phyloP scores from a whole-genome alignment of 2,888 invertebrate genomes.

The Pristionchus exspectatus region DNA sequence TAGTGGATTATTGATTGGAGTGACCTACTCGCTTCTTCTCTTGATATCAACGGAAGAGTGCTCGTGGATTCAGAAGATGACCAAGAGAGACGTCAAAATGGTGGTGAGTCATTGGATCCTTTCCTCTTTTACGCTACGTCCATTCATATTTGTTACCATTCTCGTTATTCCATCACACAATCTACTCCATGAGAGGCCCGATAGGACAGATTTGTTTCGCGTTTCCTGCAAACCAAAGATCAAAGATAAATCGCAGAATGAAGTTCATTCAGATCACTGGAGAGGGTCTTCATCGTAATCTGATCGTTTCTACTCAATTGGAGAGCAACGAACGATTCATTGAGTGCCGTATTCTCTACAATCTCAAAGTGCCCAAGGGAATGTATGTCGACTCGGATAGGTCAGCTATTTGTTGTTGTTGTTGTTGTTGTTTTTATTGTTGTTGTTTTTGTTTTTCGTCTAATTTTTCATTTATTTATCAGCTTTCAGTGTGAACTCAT shows the following conservation, averaged over 20 bases:
- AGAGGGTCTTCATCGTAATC: slow-evolving; percentile 51
- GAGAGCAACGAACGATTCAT: slow-evolving; percentile 46
- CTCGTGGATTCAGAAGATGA: slow-evolving; percentile 38
- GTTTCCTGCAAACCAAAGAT: neutral
- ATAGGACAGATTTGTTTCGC: neutral
- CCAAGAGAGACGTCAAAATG: slow-evolving; percentile 35
- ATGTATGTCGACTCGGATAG: slow-evolving; percentile 53
- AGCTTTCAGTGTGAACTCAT: slow-evolving; percentile 50
- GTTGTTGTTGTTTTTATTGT: too few species aligned
- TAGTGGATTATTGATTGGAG: slow-evolving; percentile 38
- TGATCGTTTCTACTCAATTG: neutral
- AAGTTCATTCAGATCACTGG: slow-evolving; percentile 9
- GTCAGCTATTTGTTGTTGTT: slow-evolving; percentile 11
- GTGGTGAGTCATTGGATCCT: neutral
- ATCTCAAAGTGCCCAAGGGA: slow-evolving; percentile 30
- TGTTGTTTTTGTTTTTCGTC: neutral
- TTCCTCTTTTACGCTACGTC: too few species aligned
- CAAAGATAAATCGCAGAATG: neutral
- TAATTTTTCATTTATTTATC: neutral
- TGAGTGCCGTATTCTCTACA: slow-evolving; percentile 49
- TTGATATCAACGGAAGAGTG: slow-evolving; percentile 43
- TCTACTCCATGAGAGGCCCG: too few species aligned
- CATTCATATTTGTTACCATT: too few species aligned
- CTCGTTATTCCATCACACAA: too few species aligned
- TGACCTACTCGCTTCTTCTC: slow-evolving; percentile 9